A percentile compares a stretch with the other conserved stretches of the same genome.
These are phyloP conservation scores for Colletes collaris DNA, from an alignment of 2,888 invertebrate genomes.

Conservation along the genomic window DNA sequence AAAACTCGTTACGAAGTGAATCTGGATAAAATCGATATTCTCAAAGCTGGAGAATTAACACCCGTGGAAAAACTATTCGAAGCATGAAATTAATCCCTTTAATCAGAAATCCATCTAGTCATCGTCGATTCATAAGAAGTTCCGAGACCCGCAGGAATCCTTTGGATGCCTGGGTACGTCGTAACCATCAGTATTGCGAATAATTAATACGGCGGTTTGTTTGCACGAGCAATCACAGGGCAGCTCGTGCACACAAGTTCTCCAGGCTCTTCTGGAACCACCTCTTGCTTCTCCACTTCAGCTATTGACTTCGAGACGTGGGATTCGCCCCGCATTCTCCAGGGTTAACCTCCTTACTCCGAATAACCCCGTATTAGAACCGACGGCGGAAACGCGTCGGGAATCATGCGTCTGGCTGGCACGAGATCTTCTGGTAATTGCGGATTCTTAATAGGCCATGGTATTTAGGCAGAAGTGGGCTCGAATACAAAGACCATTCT, in stretches of 20 bases:
- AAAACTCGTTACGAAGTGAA: no score
- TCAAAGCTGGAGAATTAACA: no score
- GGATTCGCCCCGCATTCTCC: slow-evolving; percentile 58
- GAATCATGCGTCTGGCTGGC: slow-evolving; percentile 51
- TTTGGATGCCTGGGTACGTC: slow-evolving; percentile 46
- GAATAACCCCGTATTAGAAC: slow-evolving; percentile 54
- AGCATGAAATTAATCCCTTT: not conserved
- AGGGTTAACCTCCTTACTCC: slow-evolving; percentile 58
- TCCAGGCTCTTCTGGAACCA: slow-evolving; percentile 38
- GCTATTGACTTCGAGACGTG: slow-evolving; percentile 62
- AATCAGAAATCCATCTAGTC: slow-evolving; percentile 42
- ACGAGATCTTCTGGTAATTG: slow-evolving; percentile 57
- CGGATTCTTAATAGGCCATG: slow-evolving; percentile 56
- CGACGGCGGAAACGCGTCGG: slow-evolving; percentile 49
- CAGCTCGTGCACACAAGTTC: slow-evolving; percentile 46
- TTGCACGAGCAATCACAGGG: slow-evolving; percentile 72
- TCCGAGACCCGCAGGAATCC: slow-evolving; percentile 24
- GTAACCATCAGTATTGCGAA: slow-evolving; percentile 74
- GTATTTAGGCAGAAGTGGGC: slow-evolving; percentile 19
- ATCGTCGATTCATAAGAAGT: slow-evolving; percentile 52
- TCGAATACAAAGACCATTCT: slow-evolving; percentile 21
- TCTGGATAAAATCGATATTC: no score
- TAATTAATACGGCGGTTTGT: slow-evolving; percentile 78
- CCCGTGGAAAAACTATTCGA: no score
- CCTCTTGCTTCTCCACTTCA: slow-evolving; percentile 43